Percentiles rank a stretch among this genome's conserved stretches.
These are phyloP conservation scores for Phymatocera aterrima DNA, from an alignment of 2,888 invertebrate species.

Conservation along the genomic window DNA sequence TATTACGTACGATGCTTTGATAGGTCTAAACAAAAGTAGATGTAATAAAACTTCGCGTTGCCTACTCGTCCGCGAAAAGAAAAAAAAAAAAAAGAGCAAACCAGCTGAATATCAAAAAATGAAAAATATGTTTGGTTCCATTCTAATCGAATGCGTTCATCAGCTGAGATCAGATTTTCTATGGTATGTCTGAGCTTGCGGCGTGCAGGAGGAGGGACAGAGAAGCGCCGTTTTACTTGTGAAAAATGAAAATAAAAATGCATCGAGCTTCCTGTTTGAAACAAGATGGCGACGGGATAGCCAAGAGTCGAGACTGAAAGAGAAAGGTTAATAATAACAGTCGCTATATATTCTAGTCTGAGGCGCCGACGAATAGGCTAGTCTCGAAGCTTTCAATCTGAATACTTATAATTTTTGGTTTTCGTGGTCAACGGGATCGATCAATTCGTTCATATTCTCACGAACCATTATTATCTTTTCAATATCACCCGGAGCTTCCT, in stretches of 20 bases:
- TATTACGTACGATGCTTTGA: background rate
- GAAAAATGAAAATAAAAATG: constrained; percentile 39
- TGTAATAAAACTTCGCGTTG: background rate
- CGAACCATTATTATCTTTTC: no score
- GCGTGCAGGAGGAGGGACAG: background rate
- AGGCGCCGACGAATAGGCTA: constrained; percentile 14
- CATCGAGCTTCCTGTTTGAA: constrained; percentile 39
- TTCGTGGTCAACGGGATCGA: background rate
- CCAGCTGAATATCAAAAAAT: background rate
- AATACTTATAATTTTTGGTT: background rate
- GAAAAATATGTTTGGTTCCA: background rate
- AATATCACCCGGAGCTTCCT: no score
- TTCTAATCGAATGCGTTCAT: background rate
- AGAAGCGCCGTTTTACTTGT: constrained; percentile 34
- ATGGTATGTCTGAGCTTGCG: background rate
- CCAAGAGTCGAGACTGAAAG: constrained; percentile 32
- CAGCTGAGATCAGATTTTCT: background rate
- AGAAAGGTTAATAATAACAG: constrained; percentile 44
- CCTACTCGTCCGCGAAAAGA: background rate
- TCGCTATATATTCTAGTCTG: constrained; percentile 31
- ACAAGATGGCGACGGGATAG: constrained; percentile 38
- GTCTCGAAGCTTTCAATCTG: background rate
- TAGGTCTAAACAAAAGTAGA: background rate
- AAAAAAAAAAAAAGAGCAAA: background rate
- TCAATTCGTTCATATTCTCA: background rate